Evolutionary conservation across 1,140 invertebrate genomes (phyloP), one percentile per base, ranked within the genome.

Genomic region (Orchestia grillus): DNA sequence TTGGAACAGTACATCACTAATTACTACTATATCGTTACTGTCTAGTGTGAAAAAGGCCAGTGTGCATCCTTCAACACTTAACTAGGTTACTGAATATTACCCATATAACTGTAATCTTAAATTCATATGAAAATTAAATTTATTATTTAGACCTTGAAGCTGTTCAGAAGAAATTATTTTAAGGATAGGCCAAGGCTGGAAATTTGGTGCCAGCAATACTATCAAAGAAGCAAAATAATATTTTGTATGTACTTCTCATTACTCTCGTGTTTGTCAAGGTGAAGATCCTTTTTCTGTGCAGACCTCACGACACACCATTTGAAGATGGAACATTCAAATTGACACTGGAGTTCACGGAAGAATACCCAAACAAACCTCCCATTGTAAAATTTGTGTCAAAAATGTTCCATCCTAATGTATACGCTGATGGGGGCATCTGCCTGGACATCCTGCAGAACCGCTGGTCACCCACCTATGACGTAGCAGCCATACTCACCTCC

Each of bases 331-430:
- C 98, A 4, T 98, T 98, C 97, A 98, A 98, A 97, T 97, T 98
- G 96, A 98, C 98, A 4, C 97, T 98, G 97, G 98, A 98, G 97
- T 98, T 98, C 97, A 98, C 98, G 88, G 98, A 98, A 97, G 98
- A 98, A 97, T 98, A 98, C 97, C 98, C 98, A 23, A 98, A 98
- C 97, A 98, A 98, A 97, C 98, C 98, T 43, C 98, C 98, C 40
- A 98, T 97, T 87, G 98, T 98, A 91, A 97, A 98, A 97, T 98
- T 98, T 97, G 97, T 98, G 41, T 98, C 98, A 4, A 98, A 98
- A 97, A 98, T 98, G 98, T 98, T 98, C 97, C 98, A 98, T 97
- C 98, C 98, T 77, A 98, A 98, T 97, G 98, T 98, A 53, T 98
- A 98, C 97, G 98, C 98, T 42, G 98, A 98, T 97, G 98, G 98